A percentile compares a stretch with the other conserved stretches of the same genome.
Conservation (phyloP, 2,888 invertebrate genomes). For the Pegoplata infirma region DNA sequence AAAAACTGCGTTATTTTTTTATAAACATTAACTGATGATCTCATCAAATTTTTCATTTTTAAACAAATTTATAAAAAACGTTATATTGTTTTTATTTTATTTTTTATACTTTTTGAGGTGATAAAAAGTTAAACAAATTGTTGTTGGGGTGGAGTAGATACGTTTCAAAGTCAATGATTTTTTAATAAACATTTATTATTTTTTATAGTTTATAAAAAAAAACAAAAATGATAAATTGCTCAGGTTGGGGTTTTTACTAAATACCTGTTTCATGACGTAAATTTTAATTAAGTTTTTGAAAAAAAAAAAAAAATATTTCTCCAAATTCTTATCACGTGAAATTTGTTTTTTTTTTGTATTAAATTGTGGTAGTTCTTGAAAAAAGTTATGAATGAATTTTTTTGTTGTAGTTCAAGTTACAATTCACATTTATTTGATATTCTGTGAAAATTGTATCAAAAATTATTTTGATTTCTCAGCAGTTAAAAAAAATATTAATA, state of each 20-base stretch:
- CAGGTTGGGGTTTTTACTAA: not conserved
- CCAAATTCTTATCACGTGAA: not conserved
- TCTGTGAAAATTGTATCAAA: not conserved
- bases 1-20: constrained; percentile 15
- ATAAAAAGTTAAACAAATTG: constrained; percentile 42
- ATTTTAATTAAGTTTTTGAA: not conserved
- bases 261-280: not conserved
- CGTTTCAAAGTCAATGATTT: constrained; percentile 11
- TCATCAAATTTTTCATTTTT: too few species aligned
- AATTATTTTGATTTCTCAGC: not conserved
- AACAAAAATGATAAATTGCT: not conserved
- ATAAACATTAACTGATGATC: constrained; percentile 48
- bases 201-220: not conserved
- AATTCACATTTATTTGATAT: too few species aligned
- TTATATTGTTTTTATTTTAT: constrained; percentile 12
- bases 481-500: not conserved
- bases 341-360: not conserved
- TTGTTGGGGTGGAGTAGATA: constrained; percentile 28
- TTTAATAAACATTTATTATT: not conserved
- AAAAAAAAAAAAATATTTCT: not conserved
- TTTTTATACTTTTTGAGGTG: constrained; percentile 12
- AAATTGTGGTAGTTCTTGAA: not conserved
- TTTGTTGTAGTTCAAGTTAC: not conserved
- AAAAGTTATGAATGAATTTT: not conserved
- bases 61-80: constrained; percentile 13